Percentiles rank a stretch among this genome's conserved stretches.
Conservation (phyloP, 2,888 invertebrate species). For the Drosophila birchii region DNA sequence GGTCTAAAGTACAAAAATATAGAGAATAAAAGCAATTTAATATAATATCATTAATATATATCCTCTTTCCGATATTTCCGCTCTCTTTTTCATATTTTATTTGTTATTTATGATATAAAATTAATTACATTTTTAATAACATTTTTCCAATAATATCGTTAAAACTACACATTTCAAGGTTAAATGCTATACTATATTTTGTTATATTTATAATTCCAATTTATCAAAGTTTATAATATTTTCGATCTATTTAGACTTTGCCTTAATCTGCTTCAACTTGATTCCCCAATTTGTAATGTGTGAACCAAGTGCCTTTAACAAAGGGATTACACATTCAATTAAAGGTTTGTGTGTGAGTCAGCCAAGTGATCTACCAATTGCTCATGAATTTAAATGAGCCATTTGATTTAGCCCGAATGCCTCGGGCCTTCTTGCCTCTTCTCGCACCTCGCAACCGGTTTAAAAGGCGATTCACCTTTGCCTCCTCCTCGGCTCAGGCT, state of each 20-base stretch:
- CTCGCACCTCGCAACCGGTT: constrained; percentile 8
- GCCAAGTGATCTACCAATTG: constrained; percentile 37
- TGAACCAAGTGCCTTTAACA: neutral
- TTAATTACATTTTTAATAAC: no score
- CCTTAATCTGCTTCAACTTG: neutral
- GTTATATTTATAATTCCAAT: neutral
- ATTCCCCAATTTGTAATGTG: neutral
- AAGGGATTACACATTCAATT: constrained; percentile 33
- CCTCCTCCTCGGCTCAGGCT: constrained; percentile 5
- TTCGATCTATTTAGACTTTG: neutral
- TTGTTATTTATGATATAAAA: no score
- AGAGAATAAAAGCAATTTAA: no score
- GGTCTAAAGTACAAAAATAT: neutral
- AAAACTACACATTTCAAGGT: neutral
- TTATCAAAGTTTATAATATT: neutral
- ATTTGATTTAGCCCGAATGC: constrained; percentile 32
- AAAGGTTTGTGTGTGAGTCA: constrained; percentile 20
- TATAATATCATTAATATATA: no score
- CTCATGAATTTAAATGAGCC: constrained; percentile 45
- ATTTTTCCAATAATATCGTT: no score
- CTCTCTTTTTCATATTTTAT: no score
- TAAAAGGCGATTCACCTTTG: constrained; percentile 44
- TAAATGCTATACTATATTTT: neutral
- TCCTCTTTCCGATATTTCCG: no score
- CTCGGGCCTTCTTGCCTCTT: neutral